Evolutionary conservation across 1,140 invertebrate species (phyloP), one percentile per base, ranked within the genome.

Genomic region (Philotrypesis tridentata): DNA sequence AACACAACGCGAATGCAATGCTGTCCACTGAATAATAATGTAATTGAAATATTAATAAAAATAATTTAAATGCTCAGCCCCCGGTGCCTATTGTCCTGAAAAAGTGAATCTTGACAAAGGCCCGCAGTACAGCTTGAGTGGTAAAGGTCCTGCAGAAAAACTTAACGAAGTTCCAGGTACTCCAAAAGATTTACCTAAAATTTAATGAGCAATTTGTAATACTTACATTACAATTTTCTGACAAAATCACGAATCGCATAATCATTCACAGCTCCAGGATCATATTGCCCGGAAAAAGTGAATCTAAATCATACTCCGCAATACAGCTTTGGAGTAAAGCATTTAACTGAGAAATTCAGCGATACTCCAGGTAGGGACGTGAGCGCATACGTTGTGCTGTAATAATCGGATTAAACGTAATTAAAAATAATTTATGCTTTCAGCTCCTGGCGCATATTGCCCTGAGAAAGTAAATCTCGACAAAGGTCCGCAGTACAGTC

Each of bases 111-210:
- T 27, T 8, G 33, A 37, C 4, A 37, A 9, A 37, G 33, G 80
- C 9, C 93, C 94, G n/a, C 85, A 89, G 31, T 94, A 92, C 85
- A 91, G 91, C 79, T 94, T 94, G 85, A 93, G 94, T 63, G 85
- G 89, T 1, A 92, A 93, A 80, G 82, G 75, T 37, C 43, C 31
- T 23, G 71, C 31, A 0, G 82, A 86, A 17, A 84, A 83, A 55
- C 70, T 73, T 2, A 82, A 33, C 72, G 83, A 85, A n/a, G 83
- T 76, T 25, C 85, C 85, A 61, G 83, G 83, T 84, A 82, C 33
- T 14, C 5, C n/a, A 70, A 43, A 37, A 37, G 3, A 5, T 88
- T 85, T 25, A n/a, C n/a, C 6, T 40, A 70, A 12, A 48, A n/a
- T n/a, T n/a, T n/a, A n/a, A 48, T 48, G 37, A 37, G 33, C 33